Base-by-base conservation (phyloP, 1,140 invertebrate species). In the Ectropis grisescens region DNA sequence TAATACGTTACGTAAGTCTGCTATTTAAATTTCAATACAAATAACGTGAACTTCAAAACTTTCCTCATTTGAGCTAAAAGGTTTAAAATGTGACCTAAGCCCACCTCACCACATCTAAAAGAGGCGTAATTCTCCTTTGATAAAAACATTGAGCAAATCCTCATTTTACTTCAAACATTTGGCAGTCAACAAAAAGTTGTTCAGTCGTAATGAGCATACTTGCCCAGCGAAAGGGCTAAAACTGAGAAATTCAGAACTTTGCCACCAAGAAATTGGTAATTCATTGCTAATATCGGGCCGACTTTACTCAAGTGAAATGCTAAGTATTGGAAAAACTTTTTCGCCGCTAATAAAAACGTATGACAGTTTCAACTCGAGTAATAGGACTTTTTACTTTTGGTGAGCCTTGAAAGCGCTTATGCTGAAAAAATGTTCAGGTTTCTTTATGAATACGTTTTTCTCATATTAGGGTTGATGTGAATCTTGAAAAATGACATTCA, bases 181-280 rank as follows among this genome's bases (percentile, higher is more conserved):
- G 42, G 48, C 44, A 55, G 42, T 51, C 33, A 32, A 47, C 46
- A 44, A 58, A 52, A 58, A 58, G 47, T 58, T 62, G 27, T 16
- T 29, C 29, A 28, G 2, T 15, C 51, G 53, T 65, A 65, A 65
- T 65, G 60, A 65, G 58, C 51, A 47, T 60, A 65, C 54, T 65
- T 65, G 42, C 41, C 34, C 55, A 62, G 44, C 49, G 57, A 65
- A 65, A 60, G 60, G 58, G 57, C 58, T 58, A 60, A 54, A 50
- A 52, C 51, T 49, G 57, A 28, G 43, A 53, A 19, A 19, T 19
- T 19, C 16, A 19, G 3, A 26, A 51, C 47, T 60, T 53, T 54
- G 50, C 52, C 58, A 56, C 51, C 54, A 52, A 56, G 45, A 53
- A 65, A 60, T 65, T 65, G 51, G 54, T 60, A 58, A 65, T 65